phyloP scores from a whole-genome alignment of 2,113 vertebrate genomes.

The Casuarius casuarius region DNA sequence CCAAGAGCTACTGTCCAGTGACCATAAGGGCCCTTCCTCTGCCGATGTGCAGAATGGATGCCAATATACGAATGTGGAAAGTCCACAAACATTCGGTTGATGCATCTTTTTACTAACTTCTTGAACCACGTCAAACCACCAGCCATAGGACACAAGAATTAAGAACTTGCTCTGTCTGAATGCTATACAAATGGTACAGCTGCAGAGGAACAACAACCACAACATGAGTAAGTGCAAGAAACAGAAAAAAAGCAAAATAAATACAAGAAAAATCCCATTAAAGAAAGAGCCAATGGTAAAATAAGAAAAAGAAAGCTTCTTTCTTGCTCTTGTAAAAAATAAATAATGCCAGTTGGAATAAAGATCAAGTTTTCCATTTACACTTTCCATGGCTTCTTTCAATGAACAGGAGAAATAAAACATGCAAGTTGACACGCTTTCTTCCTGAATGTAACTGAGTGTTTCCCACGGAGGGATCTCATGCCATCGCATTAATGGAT shows the following conservation, averaged over 20 bases:
- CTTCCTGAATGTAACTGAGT: not conserved
- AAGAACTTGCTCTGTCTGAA: not conserved
- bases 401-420: not conserved
- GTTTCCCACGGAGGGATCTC: not conserved
- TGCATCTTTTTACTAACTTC: not conserved
- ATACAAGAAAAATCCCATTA: not conserved
- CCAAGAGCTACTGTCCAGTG: not conserved
- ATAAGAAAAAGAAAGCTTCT: not conserved
- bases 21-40: not conserved
- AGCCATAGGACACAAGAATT: not conserved
- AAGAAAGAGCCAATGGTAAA: not conserved
- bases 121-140: not conserved
- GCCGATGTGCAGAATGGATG: not conserved
- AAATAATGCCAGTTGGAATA: slow-evolving; percentile 25
- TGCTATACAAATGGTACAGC: not conserved
- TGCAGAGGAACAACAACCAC: not conserved
- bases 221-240: not conserved
- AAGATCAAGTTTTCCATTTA: slow-evolving; percentile 43
- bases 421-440: not conserved
- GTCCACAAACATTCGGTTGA: not conserved
- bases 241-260: not conserved
- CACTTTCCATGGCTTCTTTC: not conserved
- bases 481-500: not conserved
- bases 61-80: accelerated
- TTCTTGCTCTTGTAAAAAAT: not conserved